These are phyloP conservation scores for Leucophenga montana DNA, from an alignment of 2,888 invertebrate genomes.

Conservation along the genomic window DNA sequence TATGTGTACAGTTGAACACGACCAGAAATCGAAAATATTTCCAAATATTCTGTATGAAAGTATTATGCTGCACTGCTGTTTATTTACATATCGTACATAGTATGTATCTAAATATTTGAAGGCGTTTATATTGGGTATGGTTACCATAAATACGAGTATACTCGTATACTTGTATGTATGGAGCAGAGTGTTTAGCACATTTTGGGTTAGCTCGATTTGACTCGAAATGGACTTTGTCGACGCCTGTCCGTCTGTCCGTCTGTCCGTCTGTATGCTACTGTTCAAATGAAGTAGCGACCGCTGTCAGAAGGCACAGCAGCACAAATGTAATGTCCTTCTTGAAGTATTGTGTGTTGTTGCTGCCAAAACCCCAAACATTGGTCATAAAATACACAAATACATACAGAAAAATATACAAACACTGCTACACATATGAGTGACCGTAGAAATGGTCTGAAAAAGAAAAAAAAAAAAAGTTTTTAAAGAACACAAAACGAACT, in stretches of 20 bases:
- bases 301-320: conserved; percentile 53
- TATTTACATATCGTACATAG: too few relatives aligned
- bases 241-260: neutral
- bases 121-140: too few relatives aligned
- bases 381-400: conserved; percentile 60
- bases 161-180: too few relatives aligned
- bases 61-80: too few relatives aligned
- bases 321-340: conserved; percentile 35
- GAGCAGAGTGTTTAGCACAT: neutral
- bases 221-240: conserved; percentile 25
- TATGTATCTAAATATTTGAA: too few relatives aligned
- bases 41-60: too few relatives aligned
- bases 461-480: conserved; percentile 40
- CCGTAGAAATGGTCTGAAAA: conserved; percentile 62
- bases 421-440: conserved; percentile 49
- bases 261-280: too few relatives aligned
- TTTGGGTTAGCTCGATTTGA: conserved; percentile 22
- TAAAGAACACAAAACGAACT: too few relatives aligned
- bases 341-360: conserved; percentile 42
- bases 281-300: conserved; percentile 48
- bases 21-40: too few relatives aligned
- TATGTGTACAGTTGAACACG: too few relatives aligned
- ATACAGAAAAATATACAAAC: conserved; percentile 22
- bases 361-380: conserved; percentile 51
- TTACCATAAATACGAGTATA: too few relatives aligned